Base-by-base conservation (phyloP, 2,888 invertebrate genomes). In the Arrhopalites spinosus region DNA sequence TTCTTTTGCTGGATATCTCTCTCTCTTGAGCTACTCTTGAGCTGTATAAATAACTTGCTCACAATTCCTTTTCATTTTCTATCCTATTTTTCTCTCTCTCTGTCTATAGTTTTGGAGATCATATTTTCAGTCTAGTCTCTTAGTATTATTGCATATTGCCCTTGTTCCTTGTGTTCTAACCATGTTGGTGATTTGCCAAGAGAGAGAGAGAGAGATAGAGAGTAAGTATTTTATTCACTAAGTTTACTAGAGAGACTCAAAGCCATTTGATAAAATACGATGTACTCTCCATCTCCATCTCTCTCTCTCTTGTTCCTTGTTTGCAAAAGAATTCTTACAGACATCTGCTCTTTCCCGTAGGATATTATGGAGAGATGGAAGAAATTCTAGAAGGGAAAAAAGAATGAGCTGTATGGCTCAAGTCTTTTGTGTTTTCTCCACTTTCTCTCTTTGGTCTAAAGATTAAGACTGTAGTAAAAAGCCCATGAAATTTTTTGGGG, bases 181-280 rank as follows among this genome's bases (percentile, higher is more conserved):
- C 15, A 2, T 50, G 23, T 15, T 59, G 59, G 59, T 59, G 59
- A 59, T 59, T 59, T 59, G 59, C 59, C 59, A 59, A 59, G 27
- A 36, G 27, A n/a, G n/a, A n/a, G 67, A n/a, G 67, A 25, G 67
- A 20, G n/a, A 59, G 23, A 59, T 1, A 59, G 23, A 59, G 59
- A 59, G 2, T 13, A 3, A 23, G 2, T 25, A 59, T 59, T 25
- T 25, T 53, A 53, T 17, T 20, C 17, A 20, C 3, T 53, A 5
- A 53, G 23, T 53, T 11, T 20, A 59, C 53, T 23, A 25, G 59
- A 25, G 20, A 53, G 20, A 59, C 20, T 20, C 8, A 25, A n/a
- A 25, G 20, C 59, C 25, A 8, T 20, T 20, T 25, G 20, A 23
- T 59, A 23, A 20, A 59, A 59, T 25, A 59, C 3, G 53, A 7